phyloP scores from a whole-genome alignment of 2,797 vertebrate species.

The Cichlasoma orientale region DNA sequence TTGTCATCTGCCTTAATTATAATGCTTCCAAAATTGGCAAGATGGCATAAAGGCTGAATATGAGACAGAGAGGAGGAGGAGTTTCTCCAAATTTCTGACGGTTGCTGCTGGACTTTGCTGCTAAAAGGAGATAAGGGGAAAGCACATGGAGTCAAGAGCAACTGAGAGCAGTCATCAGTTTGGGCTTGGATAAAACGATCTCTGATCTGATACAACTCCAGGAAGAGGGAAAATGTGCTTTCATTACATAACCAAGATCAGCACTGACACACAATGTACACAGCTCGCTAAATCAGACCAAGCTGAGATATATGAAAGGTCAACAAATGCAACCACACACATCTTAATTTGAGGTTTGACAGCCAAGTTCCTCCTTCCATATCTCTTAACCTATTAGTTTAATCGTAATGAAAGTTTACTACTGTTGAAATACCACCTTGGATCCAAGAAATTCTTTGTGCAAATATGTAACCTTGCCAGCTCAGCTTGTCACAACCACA shows the following conservation, averaged over 20 bases:
- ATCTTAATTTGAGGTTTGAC: neutral
- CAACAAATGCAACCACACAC: neutral
- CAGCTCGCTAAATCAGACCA: neutral
- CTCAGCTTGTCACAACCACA: conserved; percentile 27
- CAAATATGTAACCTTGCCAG: conserved; percentile 18
- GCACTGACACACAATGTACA: neutral
- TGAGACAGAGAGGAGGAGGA: conserved; percentile 8
- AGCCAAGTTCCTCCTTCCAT: neutral
- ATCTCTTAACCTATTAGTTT: neutral
- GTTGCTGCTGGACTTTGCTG: conserved; percentile 29
- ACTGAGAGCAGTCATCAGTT: conserved; percentile 22
- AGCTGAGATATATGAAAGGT: neutral
- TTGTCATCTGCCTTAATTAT: conserved; percentile 57
- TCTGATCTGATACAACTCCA: conserved; percentile 17
- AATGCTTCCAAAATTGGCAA: conserved; percentile 48
- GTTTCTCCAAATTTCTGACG: conserved; percentile 26
- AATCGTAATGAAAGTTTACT: neutral
- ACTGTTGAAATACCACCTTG: neutral
- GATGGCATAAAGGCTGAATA: conserved; percentile 42
- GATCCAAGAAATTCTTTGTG: neutral
- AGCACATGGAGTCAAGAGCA: neutral
- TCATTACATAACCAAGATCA: conserved; percentile 6
- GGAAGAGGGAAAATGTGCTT: neutral
- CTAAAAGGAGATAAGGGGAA: conserved; percentile 38
- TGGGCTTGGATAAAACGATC: conserved; percentile 14